Evolutionary conservation across 2,797 vertebrate species (phyloP), one percentile per base, ranked within the genome.

Genomic region (Cyprinella venusta): DNA sequence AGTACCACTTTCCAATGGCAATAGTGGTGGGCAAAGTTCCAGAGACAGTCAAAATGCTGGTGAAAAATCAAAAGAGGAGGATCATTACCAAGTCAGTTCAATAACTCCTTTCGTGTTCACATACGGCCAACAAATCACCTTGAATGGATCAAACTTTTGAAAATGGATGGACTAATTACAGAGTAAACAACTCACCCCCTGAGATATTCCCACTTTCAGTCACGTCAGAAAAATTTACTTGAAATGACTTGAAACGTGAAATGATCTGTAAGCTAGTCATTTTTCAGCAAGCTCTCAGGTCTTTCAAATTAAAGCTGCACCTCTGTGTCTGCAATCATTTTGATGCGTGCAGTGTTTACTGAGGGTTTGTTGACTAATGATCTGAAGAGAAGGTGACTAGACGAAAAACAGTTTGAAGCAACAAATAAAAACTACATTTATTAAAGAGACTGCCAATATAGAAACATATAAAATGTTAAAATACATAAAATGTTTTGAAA

Each of bases 91-190:
- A 21, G 18, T n/a, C 26, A 78, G 6, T 75, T 52, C 52, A 74
- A 54, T 52, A 30, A 71, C 1, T 6, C 18, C 18, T 69, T 42
- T 69, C 2, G 9, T 8, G 24, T 48, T 78, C 42, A 48, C 40
- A 64, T n/a, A 30, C 3, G 0, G 40, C 30, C 10, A 2, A 65
- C 26, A 18, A 48, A 64, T 63, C 16, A 30, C 18, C 40, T 10
- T 12, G 21, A 50, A 33, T 65, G 3, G 6, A 13, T 50, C 10
- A 63, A 26, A 42, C 10, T 21, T 64, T 78, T 48, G 38, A 8
- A 78, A 65, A 65, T 21, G 5, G 26, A 21, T 78, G 10, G 10
- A 48, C 9, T 50, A 78, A 48, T 65, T 78, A 77, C 24, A 45
- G 56, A 48, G 56, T 78, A 63, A 77, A 64, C 16, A 64, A n/a